phyloP scores from a whole-genome alignment of 1,140 invertebrate species.

The Dufourea novaeangliae region DNA sequence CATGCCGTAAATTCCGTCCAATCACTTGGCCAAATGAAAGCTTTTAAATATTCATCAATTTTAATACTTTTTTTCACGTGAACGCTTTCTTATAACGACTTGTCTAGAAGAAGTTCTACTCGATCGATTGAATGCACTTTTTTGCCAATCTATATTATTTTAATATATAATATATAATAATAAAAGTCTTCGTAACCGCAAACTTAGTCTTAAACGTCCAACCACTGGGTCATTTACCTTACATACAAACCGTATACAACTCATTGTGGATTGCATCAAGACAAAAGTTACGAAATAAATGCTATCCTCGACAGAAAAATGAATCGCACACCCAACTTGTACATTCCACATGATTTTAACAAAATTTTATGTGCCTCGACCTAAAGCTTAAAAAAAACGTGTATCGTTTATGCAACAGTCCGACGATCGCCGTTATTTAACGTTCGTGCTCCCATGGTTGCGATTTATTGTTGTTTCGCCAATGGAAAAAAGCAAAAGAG shows the following conservation, averaged over 20 bases:
- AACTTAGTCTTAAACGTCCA: too few species aligned
- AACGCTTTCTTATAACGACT: too few species aligned
- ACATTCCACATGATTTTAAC: slow-evolving; percentile 12
- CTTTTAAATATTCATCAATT: too few species aligned
- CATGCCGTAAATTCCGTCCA: too few species aligned
- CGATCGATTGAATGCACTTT: too few species aligned
- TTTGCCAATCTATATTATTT: too few species aligned
- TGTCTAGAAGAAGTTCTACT: too few species aligned
- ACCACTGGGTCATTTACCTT: too few species aligned
- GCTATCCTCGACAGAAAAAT: not conserved
- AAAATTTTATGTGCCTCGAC: not conserved
- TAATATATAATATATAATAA: too few species aligned
- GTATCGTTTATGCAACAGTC: not conserved
- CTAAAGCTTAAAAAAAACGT: not conserved
- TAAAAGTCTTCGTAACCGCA: too few species aligned
- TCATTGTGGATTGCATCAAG: not conserved
- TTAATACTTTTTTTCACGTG: too few species aligned
- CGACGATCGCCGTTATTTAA: slow-evolving; percentile 10
- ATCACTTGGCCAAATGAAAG: too few species aligned
- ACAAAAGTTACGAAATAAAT: not conserved
- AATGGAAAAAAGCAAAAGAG: slow-evolving; percentile 12
- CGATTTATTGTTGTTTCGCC: slow-evolving; percentile 6
- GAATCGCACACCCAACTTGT: not conserved
- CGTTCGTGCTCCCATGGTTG: not conserved
- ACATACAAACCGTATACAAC: not conserved